Percentiles rank a stretch among this genome's conserved stretches.
phyloP scores from a whole-genome alignment of 2,113 vertebrate species.

The Eubucco bourcierii region DNA sequence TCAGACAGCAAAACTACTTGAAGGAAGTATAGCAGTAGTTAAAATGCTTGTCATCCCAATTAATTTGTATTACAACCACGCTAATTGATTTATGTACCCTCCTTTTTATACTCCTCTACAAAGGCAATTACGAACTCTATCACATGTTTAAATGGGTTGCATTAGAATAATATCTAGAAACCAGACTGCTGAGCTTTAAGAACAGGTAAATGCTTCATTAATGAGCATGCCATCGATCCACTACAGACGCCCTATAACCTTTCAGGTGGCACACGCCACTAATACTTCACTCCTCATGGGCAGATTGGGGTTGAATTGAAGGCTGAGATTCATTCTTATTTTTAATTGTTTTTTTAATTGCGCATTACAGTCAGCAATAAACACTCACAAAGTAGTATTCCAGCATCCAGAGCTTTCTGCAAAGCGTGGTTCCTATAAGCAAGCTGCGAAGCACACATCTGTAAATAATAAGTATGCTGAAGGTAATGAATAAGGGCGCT shows the following conservation, averaged over 20 bases:
- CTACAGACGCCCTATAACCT: slow-evolving; percentile 19
- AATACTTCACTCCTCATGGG: slow-evolving; percentile 37
- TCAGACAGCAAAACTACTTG: slow-evolving; percentile 45
- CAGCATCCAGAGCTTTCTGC: slow-evolving; percentile 54
- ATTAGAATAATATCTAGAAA: slow-evolving; percentile 38
- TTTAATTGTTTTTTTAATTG: slow-evolving; percentile 65
- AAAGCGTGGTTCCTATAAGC: slow-evolving; percentile 72
- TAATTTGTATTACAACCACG: slow-evolving; percentile 62
- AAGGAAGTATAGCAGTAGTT: slow-evolving; percentile 24
- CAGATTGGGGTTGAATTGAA: slow-evolving; percentile 20
- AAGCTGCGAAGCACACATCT: slow-evolving; percentile 75
- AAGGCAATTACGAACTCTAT: slow-evolving; percentile 60
- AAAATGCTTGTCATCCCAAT: slow-evolving; percentile 59
- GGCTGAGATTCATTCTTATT: slow-evolving; percentile 6
- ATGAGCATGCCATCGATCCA: neutral
- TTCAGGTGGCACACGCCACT: neutral
- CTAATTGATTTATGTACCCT: slow-evolving; percentile 70
- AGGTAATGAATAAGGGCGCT: slow-evolving; percentile 78
- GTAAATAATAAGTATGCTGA: slow-evolving; percentile 79
- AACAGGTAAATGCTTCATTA: slow-evolving; percentile 48
- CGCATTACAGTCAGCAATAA: slow-evolving; percentile 67
- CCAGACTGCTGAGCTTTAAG: slow-evolving; percentile 34
- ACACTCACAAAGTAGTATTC: slow-evolving; percentile 56
- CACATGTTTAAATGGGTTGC: slow-evolving; percentile 48
- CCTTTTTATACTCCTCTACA: slow-evolving; percentile 56